These are phyloP conservation scores for Calyptommatus sinebrachiatus DNA, from an alignment of 2,113 vertebrate species.

Conservation along the genomic window DNA sequence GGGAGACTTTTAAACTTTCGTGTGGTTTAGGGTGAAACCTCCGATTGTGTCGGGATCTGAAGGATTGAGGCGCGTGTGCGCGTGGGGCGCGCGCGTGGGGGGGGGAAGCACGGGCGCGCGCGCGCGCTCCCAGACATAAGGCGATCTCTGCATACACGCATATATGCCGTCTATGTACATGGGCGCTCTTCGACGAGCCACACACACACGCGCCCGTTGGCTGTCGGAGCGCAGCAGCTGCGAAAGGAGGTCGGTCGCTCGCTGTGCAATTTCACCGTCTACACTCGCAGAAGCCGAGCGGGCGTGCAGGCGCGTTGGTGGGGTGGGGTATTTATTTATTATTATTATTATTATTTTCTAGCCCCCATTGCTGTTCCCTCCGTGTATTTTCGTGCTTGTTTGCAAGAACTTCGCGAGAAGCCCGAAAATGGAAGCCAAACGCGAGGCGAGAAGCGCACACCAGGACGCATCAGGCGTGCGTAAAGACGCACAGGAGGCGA, in stretches of 20 bases:
- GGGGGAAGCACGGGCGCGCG: conserved; percentile 33
- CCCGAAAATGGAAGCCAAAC: background rate
- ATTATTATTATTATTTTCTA: background rate
- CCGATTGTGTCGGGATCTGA: conserved; percentile 59
- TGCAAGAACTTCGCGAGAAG: background rate
- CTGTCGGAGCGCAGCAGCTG: conserved; percentile 27
- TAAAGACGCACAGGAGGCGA: background rate
- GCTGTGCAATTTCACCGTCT: conserved; percentile 27
- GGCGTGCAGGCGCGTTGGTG: conserved; percentile 41
- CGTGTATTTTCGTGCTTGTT: background rate
- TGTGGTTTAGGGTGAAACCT: conserved; percentile 84
- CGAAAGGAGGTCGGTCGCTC: conserved; percentile 44
- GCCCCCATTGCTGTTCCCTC: background rate
- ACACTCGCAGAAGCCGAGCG: conserved; percentile 43
- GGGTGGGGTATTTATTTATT: background rate
- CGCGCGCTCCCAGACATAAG: background rate
- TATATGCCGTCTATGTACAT: background rate
- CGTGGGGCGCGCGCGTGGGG: no score
- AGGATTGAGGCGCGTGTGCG: no score
- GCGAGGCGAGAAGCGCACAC: background rate
- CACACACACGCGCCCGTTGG: no score
- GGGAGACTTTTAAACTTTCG: conserved; percentile 79
- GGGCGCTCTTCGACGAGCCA: background rate
- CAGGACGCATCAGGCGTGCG: no score
- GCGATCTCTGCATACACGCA: no score